Evolutionary conservation across 2,113 vertebrate genomes (phyloP).

Genomic region (Oxyura jamaicensis): DNA sequence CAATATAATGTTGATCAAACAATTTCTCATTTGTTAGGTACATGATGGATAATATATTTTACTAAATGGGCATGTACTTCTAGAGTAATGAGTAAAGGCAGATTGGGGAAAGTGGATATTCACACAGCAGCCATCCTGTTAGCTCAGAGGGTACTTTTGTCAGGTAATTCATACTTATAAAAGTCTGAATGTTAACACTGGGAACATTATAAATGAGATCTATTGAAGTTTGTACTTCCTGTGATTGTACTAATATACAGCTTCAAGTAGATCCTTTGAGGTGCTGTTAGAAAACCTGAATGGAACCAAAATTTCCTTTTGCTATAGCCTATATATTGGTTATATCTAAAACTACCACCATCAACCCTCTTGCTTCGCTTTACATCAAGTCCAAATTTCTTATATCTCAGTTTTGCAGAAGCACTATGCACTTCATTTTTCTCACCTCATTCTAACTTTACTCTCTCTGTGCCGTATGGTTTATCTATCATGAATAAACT

Average conservation of each 20-base stretch:
- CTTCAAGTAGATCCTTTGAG: not conserved
- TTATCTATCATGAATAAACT: not conserved
- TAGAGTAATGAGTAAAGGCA: not conserved
- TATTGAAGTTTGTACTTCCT: not conserved
- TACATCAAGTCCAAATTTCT: not conserved
- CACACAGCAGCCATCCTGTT: not conserved
- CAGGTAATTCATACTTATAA: not conserved
- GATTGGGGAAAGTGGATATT: not conserved
- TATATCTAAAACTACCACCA: not conserved
- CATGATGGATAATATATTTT: not conserved
- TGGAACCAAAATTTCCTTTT: not conserved
- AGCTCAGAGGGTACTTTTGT: not conserved
- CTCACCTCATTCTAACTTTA: not conserved
- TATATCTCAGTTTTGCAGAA: not conserved
- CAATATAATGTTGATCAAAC: not conserved
- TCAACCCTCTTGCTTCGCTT: not conserved
- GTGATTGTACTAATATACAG: not conserved
- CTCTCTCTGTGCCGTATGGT: not conserved
- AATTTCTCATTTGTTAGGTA: accelerated
- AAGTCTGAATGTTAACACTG: not conserved
- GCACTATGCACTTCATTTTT: not conserved
- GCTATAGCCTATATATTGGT: not conserved
- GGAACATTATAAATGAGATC: not conserved
- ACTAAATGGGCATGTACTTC: not conserved
- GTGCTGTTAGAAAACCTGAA: not conserved